A percentile compares a stretch with the other conserved stretches of the same genome.
Conservation (phyloP, 2,113 vertebrate genomes). For the Varanus komodoensis region DNA sequence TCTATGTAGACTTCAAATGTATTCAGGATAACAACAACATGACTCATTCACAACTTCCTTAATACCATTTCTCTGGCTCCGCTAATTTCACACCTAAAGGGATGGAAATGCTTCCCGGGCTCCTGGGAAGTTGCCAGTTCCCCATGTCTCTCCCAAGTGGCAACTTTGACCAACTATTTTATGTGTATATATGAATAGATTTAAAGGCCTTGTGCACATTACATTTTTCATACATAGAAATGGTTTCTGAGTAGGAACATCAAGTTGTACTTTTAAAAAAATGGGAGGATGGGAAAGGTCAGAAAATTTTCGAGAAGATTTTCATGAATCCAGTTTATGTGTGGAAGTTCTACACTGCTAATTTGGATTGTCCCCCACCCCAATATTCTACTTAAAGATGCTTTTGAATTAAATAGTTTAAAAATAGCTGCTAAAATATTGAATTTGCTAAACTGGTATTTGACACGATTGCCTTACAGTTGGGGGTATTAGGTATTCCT, state of each 20-base stretch:
- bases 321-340: background rate
- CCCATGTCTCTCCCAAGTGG: background rate
- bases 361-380: background rate
- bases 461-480: background rate
- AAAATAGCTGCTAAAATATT: background rate
- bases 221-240: background rate
- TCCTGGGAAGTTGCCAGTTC: background rate
- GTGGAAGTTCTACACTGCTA: background rate
- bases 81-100: background rate
- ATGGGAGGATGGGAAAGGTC: too few species aligned
- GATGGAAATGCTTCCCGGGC: background rate
- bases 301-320: background rate
- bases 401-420: background rate
- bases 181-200: background rate
- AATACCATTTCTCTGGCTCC: background rate
- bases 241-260: background rate
- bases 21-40: background rate
- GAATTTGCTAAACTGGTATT: background rate
- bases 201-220: background rate
- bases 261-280: background rate
- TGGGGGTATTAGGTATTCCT: background rate
- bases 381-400: background rate
- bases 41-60: background rate
- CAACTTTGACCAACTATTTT: background rate
- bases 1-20: background rate